Base-by-base conservation (phyloP, 1,140 invertebrate species). In the Halictus rubicundus region DNA sequence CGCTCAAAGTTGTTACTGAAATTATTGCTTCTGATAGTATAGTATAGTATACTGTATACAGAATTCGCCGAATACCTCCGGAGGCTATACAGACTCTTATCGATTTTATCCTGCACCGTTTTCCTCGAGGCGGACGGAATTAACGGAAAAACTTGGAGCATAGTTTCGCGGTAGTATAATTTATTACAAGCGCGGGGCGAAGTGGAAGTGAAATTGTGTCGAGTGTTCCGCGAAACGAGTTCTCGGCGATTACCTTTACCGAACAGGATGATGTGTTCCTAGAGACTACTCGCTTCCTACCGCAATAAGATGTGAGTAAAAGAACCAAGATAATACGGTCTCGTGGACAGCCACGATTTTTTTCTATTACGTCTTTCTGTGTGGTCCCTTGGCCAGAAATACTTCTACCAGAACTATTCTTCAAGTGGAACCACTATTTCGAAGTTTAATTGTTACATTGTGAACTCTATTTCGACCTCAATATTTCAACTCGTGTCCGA, bases 251-350 rank as follows among this genome's bases (percentile, higher is more conserved):
- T 65, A 54, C 61, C 61, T 74, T 64, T 65, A 12, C 27, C 23
- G 19, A 0, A 16, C n/a, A 12, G 59, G 42, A 54, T 32, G 76
- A 54, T 71, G 68, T 32, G 19, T 54, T 54, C 49, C 32, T 78
- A 71, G 37, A 14, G 52, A 16, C 37, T 27, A 32, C 46, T 42
- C 25, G 32, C 46, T 54, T 32, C 42, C 27, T 25, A 10, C 8
- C 8, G 2, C 68, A 71, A 42, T 60, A 57, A 54, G 63, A 78
- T 78, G 76, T 78, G 60, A 78, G 76, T 78, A 78, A 23, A 54
- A 71, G 14, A 42, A 52, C 52, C 32, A 16, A 54, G 32, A 49
- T 19, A 37, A 76, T 39, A 52, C 42, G 32, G 21, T 78, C 52
- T 8, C 16, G 2, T 27, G 61, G 32, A 21, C 14, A 42, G 5